Base-by-base conservation (phyloP, 2,888 invertebrate species). In the Parthenolecanium corni region DNA sequence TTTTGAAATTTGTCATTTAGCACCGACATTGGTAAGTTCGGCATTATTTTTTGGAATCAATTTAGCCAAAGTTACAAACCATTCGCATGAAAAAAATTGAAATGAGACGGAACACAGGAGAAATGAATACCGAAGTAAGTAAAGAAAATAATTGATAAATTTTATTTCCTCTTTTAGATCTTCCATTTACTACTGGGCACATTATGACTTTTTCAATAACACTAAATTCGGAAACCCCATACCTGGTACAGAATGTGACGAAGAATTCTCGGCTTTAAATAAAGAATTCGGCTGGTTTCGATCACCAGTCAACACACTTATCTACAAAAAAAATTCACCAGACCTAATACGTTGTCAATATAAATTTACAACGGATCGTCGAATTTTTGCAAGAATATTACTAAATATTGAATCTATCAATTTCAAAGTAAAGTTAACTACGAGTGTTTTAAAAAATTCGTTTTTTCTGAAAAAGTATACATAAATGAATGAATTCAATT, bases 121-220 rank as follows among this genome's bases (percentile, higher is more conserved):
- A n/a, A n/a, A n/a, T n/a, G n/a, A n/a, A n/a, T n/a, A n/a, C n/a
- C n/a, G n/a, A n/a, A n/a, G n/a, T n/a, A n/a, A n/a, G n/a, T n/a
- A n/a, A n/a, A n/a, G n/a, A 25, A 16, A 21, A 6, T 20, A 11
- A n/a, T n/a, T 31, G 6, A 25, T 52, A 25, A 52, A 16, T 52
- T 23, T 31, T 3, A 0, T 23, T 58, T 36, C 16, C 20, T 25
- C 23, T 31, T 70, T n/a, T 72, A 83, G 83, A 0, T 90, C 90
- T n/a, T 91, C 91, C 0, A 77, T 93, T 14, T 91, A 92, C 74
- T 92, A 91, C 73, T 91, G 91, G 91, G 91, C 91, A 0, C 91
- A 91, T 72, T 92, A 91, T 71, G 91, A 92, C 71, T 92, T 91
- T 77, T 92, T 91, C 76, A 91, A 92, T 73, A 89, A 90, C 70